Evolutionary conservation across 2,888 invertebrate species (phyloP).

Genomic region (Orthonevra nobilis): DNA sequence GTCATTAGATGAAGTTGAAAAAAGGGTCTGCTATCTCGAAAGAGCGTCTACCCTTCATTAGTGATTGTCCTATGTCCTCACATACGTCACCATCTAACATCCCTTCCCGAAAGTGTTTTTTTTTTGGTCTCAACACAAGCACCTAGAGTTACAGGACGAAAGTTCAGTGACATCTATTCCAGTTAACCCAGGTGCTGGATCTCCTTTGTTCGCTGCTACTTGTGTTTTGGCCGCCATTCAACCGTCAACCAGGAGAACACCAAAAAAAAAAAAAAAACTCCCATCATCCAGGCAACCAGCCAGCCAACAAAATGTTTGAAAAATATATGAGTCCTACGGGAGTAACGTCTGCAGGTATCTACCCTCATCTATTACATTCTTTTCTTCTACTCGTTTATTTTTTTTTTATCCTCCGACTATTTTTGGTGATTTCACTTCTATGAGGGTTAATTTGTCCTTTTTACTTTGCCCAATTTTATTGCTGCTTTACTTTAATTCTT

Average conservation of each 20-base stretch:
- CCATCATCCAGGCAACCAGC: slow-evolving; percentile 26
- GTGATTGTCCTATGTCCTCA: neutral
- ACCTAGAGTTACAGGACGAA: slow-evolving; percentile 42
- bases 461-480: slow-evolving; percentile 67
- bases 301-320: slow-evolving; percentile 68
- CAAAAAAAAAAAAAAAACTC: slow-evolving; percentile 25
- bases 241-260: slow-evolving; percentile 52
- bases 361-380: slow-evolving; percentile 48
- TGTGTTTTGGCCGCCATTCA: slow-evolving; percentile 65
- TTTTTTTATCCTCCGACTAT: slow-evolving; percentile 21
- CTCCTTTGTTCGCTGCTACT: slow-evolving; percentile 52
- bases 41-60: slow-evolving; percentile 54
- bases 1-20: slow-evolving; percentile 34
- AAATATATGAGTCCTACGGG: slow-evolving; percentile 69
- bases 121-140: slow-evolving; percentile 45
- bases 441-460: slow-evolving; percentile 69
- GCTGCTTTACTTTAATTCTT: slow-evolving; percentile 66
- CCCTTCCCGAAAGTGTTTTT: neutral
- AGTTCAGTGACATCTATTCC: slow-evolving; percentile 59
- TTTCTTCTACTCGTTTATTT: neutral
- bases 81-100: neutral
- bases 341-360: slow-evolving; percentile 71
- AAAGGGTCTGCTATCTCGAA: slow-evolving; percentile 23
- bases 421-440: slow-evolving; percentile 62
- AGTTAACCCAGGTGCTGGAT: slow-evolving; percentile 53